Conservation (phyloP, 1,140 invertebrate genomes). For the Anastrepha obliqua region DNA sequence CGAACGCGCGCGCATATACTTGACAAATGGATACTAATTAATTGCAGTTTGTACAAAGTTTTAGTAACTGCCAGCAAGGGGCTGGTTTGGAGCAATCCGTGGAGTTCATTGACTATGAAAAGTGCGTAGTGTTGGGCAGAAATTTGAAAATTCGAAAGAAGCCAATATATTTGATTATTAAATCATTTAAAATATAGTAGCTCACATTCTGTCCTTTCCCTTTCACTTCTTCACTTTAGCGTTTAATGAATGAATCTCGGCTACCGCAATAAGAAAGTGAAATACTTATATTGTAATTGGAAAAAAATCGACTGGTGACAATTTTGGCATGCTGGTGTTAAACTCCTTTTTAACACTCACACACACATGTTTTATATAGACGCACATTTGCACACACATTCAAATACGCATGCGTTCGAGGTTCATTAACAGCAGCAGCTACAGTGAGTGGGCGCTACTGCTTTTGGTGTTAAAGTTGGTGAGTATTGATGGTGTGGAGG, state of each 20-base stretch:
- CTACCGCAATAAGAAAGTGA: neutral
- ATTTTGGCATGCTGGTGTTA: slow-evolving; percentile 58
- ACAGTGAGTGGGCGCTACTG: neutral
- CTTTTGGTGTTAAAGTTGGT: neutral
- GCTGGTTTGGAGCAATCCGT: neutral
- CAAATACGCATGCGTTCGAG: neutral
- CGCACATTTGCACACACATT: neutral
- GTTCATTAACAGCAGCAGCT: neutral
- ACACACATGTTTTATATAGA: neutral
- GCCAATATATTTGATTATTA: neutral
- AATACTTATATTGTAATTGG: neutral
- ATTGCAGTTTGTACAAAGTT: slow-evolving; percentile 74
- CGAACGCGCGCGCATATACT: slow-evolving; percentile 60
- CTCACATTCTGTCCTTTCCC: neutral
- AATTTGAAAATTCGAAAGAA: neutral
- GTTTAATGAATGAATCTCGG: neutral
- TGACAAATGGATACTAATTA: slow-evolving; percentile 74
- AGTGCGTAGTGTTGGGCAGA: slow-evolving; percentile 55
- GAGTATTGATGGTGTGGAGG: neutral
- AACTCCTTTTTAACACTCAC: slow-evolving; percentile 48
- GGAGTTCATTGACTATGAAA: slow-evolving; percentile 36
- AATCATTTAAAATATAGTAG: neutral
- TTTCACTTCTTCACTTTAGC: neutral
- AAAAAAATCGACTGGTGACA: slow-evolving; percentile 45
- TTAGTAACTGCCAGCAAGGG: slow-evolving; percentile 63